These are phyloP conservation scores for Chironomus tepperi DNA, from an alignment of 1,140 invertebrate species.

Conservation along the genomic window DNA sequence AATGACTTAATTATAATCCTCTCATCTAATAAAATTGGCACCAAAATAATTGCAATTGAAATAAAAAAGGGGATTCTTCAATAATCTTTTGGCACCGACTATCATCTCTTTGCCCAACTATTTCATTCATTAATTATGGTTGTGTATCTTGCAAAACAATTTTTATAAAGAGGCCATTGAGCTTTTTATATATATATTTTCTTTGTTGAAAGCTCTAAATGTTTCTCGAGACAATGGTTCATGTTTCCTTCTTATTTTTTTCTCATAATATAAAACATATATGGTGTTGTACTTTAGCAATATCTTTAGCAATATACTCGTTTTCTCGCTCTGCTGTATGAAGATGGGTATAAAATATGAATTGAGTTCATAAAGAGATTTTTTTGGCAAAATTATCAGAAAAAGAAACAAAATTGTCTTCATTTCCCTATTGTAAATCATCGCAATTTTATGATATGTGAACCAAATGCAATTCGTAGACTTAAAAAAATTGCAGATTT, in stretches of 20 bases:
- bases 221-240: too few species aligned
- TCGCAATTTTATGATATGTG: neutral
- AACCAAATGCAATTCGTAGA: neutral
- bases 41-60: too few species aligned
- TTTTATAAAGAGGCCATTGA: neutral
- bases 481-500: neutral
- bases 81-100: neutral
- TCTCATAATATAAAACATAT: neutral
- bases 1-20: too few species aligned
- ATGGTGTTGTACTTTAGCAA: neutral
- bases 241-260: neutral
- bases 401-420: neutral
- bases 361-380: neutral
- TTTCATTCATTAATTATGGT: conserved; percentile 9
- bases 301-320: too few species aligned
- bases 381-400: neutral
- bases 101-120: neutral
- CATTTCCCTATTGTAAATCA: conserved; percentile 13
- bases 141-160: neutral
- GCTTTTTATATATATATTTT: neutral
- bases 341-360: too few species aligned
- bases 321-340: neutral
- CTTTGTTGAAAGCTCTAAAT: neutral
- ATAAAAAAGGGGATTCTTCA: too few species aligned
- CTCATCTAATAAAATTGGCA: too few species aligned